These are phyloP conservation scores for Zaprionus inermis DNA, from an alignment of 1,140 invertebrate genomes.

Conservation along the genomic window DNA sequence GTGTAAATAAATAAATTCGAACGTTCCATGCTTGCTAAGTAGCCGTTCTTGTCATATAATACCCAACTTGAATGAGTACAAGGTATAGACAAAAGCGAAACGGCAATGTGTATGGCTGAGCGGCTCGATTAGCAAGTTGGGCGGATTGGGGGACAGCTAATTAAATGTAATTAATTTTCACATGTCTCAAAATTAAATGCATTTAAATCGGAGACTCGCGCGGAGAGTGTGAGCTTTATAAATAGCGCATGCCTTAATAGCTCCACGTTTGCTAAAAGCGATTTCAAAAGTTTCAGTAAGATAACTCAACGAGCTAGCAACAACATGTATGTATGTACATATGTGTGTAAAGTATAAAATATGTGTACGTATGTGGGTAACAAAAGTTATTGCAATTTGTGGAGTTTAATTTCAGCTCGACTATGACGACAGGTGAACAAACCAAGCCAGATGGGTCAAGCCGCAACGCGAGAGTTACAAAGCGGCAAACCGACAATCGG, in stretches of 20 bases:
- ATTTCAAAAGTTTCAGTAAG: conserved; percentile 83
- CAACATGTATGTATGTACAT: conserved; percentile 7
- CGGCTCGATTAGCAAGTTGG: conserved; percentile 4
- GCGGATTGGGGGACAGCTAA: conserved; percentile 46
- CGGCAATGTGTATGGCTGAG: conserved; percentile 59
- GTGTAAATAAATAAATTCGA: too few species aligned
- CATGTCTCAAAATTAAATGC: conserved; percentile 78
- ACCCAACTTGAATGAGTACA: background rate
- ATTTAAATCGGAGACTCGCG: conserved; percentile 74
- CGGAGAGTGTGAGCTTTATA: conserved; percentile 70
- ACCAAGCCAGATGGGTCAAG: conserved; percentile 63
- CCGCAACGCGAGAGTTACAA: conserved; percentile 10
- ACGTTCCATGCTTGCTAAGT: too few species aligned
- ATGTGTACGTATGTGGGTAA: conserved; percentile 36
- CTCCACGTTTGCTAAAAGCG: conserved; percentile 68
- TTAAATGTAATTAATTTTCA: conserved; percentile 83
- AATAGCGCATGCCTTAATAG: conserved; percentile 68
- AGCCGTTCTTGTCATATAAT: background rate
- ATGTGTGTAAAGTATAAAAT: background rate
- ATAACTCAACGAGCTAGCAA: conserved; percentile 48
- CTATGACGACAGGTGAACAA: conserved; percentile 78
- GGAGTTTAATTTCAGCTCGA: conserved; percentile 66
- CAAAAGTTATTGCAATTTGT: conserved; percentile 72
- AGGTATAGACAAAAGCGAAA: conserved; percentile 36
- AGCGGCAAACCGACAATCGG: conserved; percentile 18